Conservation (phyloP, 2,113 vertebrate genomes). For the Azemiops feae region DNA sequence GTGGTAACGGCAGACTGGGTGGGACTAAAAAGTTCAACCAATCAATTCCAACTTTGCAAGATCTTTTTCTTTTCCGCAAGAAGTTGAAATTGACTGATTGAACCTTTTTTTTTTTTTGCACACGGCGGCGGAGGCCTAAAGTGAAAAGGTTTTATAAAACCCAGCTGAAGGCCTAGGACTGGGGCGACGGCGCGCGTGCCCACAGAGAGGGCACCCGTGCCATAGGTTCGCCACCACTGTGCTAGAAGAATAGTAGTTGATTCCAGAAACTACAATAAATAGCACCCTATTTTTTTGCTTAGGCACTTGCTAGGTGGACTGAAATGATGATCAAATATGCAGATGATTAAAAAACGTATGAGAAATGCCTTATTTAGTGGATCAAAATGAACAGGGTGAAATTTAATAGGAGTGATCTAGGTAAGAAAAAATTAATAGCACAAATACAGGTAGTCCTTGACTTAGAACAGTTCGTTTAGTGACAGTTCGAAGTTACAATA, state of each 20-base stretch:
- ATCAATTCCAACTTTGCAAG: no score
- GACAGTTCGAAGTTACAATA: background rate
- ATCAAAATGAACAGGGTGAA: background rate
- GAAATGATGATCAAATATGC: background rate
- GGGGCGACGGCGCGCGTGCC: no score
- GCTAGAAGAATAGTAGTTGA: background rate
- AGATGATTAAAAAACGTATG: background rate
- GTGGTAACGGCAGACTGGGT: no score
- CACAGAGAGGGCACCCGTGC: no score
- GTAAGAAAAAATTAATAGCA: background rate
- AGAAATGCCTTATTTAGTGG: background rate
- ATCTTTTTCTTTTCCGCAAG: no score
- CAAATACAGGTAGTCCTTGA: background rate
- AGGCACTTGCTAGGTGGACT: background rate
- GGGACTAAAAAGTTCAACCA: no score
- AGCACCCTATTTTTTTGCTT: background rate
- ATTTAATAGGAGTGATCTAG: background rate
- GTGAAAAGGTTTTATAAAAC: no score
- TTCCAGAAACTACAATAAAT: background rate
- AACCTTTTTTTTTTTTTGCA: no score
- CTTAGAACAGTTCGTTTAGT: background rate
- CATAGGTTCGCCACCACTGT: no score
- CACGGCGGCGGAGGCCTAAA: no score
- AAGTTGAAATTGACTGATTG: no score
- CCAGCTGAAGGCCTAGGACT: no score